Evolutionary conservation across 2,797 vertebrate genomes (phyloP).

Genomic region (Danio aesculapii): DNA sequence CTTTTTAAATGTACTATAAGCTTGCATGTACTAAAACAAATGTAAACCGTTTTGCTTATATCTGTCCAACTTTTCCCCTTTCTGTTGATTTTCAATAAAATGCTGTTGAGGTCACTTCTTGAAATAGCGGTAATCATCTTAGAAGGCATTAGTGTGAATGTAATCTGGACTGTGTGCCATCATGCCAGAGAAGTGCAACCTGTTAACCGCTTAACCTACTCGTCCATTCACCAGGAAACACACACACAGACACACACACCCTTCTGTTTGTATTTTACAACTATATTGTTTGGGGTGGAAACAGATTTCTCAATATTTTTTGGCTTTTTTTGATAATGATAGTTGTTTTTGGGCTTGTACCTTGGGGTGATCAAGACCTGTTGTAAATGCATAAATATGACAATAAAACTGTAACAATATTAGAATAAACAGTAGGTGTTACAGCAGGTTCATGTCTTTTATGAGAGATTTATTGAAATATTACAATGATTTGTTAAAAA

Average conservation of each 20-base stretch:
- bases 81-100: slow-evolving; percentile 70
- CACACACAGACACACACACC: not conserved
- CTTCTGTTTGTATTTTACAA: slow-evolving; percentile 5
- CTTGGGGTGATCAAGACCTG: no score
- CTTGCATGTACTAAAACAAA: not conserved
- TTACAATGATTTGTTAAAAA: no score
- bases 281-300: not conserved
- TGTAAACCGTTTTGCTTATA: slow-evolving; percentile 16
- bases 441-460: no score
- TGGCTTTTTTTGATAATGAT: no score
- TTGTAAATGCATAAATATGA: no score
- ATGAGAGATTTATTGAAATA: no score
- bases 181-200: slow-evolving; percentile 64
- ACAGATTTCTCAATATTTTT: no score
- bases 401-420: no score
- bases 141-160: slow-evolving; percentile 85
- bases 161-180: slow-evolving; percentile 80
- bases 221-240: slow-evolving; percentile 54
- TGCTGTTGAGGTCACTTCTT: slow-evolving; percentile 70
- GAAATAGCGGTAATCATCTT: slow-evolving; percentile 93
- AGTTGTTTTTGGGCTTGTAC: no score
- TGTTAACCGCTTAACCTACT: slow-evolving; percentile 71
- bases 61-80: slow-evolving; percentile 35
- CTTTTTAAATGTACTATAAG: not conserved
- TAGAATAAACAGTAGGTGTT: no score